Conservation (phyloP, 2,797 vertebrate species). For the Sternarchorhynchus goeldii region DNA sequence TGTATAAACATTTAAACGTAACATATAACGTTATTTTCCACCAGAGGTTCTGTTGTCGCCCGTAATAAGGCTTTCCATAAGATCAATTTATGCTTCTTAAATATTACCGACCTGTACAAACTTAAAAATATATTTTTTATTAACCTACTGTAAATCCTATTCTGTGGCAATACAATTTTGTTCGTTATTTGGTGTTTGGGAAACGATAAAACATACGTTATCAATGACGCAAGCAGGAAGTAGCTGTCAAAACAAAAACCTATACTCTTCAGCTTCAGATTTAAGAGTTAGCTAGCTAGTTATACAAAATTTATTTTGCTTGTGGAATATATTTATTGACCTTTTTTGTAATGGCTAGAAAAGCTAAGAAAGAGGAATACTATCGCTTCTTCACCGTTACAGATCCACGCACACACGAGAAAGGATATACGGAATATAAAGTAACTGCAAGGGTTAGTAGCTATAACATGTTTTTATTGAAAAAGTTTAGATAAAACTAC, state of each 20-base stretch:
- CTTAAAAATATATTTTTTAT: neutral
- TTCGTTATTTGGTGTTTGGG: too few relatives aligned
- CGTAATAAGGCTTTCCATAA: too few relatives aligned
- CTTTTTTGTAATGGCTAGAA: conserved; percentile 78
- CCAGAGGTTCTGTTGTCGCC: too few relatives aligned
- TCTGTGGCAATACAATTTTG: neutral
- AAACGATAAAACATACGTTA: too few relatives aligned
- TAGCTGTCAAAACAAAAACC: conserved; percentile 28
- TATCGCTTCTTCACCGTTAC: conserved; percentile 82
- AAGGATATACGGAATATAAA: conserved; percentile 91
- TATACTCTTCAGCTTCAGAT: neutral
- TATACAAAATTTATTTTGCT: neutral
- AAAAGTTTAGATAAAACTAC: too few relatives aligned
- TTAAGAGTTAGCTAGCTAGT: neutral
- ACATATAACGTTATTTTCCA: too few relatives aligned
- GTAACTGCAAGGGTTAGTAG: conserved; percentile 84
- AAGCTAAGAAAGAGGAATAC: conserved; percentile 80
- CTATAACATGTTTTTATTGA: too few relatives aligned
- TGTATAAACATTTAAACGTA: too few relatives aligned
- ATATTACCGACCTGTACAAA: too few relatives aligned
- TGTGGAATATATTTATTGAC: neutral
- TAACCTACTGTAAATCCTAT: neutral
- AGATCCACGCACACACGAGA: conserved; percentile 86
- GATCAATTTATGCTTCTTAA: too few relatives aligned
- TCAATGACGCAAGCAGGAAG: conserved; percentile 45